Evolutionary conservation across 2,113 vertebrate genomes (phyloP).

Genomic region (Rhinogobius similis): DNA sequence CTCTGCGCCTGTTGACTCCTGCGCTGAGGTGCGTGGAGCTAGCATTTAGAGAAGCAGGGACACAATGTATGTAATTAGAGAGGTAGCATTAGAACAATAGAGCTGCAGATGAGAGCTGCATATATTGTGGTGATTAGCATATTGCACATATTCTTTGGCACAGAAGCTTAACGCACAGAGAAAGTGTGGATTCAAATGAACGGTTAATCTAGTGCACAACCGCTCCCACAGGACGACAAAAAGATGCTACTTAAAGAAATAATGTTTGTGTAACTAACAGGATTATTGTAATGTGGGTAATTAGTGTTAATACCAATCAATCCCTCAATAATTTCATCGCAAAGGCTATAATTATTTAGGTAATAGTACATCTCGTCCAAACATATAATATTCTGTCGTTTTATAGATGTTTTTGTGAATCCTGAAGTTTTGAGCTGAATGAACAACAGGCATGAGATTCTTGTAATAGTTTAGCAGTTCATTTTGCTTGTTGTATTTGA

Average conservation of each 20-base stretch:
- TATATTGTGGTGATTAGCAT: conserved; percentile 26
- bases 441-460: too few species aligned
- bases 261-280: neutral
- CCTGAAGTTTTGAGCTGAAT: too few species aligned
- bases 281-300: neutral
- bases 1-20: conserved; percentile 31
- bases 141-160: conserved; percentile 18
- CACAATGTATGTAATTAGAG: conserved; percentile 50
- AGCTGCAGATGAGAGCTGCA: conserved; percentile 15
- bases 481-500: too few species aligned
- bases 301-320: neutral
- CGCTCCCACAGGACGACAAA: conserved; percentile 38
- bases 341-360: neutral
- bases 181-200: conserved; percentile 27
- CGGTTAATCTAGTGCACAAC: conserved; percentile 27
- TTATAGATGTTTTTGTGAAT: too few species aligned
- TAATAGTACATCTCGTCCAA: neutral
- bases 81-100: conserved; percentile 29
- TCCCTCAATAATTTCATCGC: neutral
- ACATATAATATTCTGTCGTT: neutral
- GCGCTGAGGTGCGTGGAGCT: conserved; percentile 38
- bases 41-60: conserved; percentile 38
- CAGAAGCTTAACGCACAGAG: conserved; percentile 27
- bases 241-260: conserved; percentile 3
- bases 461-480: too few species aligned